phyloP scores from a whole-genome alignment of 2,888 invertebrate genomes.

The Neoascia interrupta region DNA sequence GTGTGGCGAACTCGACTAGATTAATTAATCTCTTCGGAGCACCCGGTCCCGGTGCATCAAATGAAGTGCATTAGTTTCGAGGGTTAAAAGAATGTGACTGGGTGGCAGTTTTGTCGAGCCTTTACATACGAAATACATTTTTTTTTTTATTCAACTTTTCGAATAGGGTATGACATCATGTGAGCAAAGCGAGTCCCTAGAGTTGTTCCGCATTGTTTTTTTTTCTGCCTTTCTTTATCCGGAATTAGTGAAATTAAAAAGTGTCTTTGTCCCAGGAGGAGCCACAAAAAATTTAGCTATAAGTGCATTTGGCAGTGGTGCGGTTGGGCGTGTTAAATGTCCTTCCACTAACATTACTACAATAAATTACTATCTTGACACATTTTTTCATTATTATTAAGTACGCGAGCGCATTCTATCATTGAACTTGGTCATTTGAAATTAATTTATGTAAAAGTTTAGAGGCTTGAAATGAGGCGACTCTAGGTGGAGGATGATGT shows the following conservation, averaged over 20 bases:
- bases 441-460: no score
- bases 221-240: not conserved
- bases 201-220: slow-evolving; percentile 9
- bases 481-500: not conserved
- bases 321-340: slow-evolving; percentile 38
- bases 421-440: slow-evolving; percentile 49
- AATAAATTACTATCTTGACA: slow-evolving; percentile 32
- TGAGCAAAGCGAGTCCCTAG: slow-evolving; percentile 43
- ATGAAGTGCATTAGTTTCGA: slow-evolving; percentile 37
- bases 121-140: no score
- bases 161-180: slow-evolving; percentile 45
- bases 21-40: slow-evolving; percentile 54
- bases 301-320: not conserved
- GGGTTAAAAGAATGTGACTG: no score
- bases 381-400: slow-evolving; percentile 32
- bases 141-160: not conserved
- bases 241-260: slow-evolving; percentile 58
- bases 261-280: slow-evolving; percentile 16
- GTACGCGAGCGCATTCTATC: slow-evolving; percentile 17
- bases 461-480: no score
- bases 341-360: no score
- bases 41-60: slow-evolving; percentile 16
- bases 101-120: slow-evolving; percentile 12
- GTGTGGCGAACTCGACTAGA: slow-evolving; percentile 34
- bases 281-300: slow-evolving; percentile 6